Evolutionary conservation across 92 coral and sea anemone genomes (phyloP), one percentile per base, ranked within the genome.

Genomic region (Palythoa grandiflora): DNA sequence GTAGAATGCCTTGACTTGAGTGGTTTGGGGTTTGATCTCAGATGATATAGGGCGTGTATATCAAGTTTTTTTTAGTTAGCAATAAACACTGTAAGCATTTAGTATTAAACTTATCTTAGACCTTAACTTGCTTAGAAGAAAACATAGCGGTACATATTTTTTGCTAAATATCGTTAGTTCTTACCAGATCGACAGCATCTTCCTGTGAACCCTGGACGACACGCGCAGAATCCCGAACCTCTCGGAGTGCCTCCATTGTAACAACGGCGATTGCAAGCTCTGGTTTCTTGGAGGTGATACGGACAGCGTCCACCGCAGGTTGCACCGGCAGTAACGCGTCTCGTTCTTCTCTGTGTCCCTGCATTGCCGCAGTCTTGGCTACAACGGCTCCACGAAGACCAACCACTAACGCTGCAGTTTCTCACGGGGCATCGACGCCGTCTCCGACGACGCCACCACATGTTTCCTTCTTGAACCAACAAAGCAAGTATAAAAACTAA

Each of bases 171-270:
- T 17, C 7, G 9, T 35, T 9, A 40, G 28, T 39, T 73, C 93
- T 59, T 85, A 96, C 98, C 97, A n/a, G 71, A 10, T 36, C 92
- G 94, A 76, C 98, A 96, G 75, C 98, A 96, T 28, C 94, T 96
- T 35, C 98, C 98, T 36, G 15, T 68, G 71, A 85, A 94, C 0
- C 96, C 97, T 1, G 94, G 66, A 37, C 85, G 83, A 80, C 98
- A 96, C 1, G 73, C 14, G 78, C 98, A 96, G 4, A 28, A 0
- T 0, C 90, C 79, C 54, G 88, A 95, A n/a, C 75, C 68, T 6
- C 37, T 52, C 21, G 98, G 96, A 8, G 91, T 86, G 3, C 98
- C 98, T 16, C 95, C 94, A 57, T 93, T 83, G 68, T 65, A 47
- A 80, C 98, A 96, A 61, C 88, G 66, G 72, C 98, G 90, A 84